A percentile compares a stretch with the other conserved stretches of the same genome.
These are phyloP conservation scores for Drosophila trichaetosa DNA, from an alignment of 2,888 invertebrate genomes.

Conservation along the genomic window DNA sequence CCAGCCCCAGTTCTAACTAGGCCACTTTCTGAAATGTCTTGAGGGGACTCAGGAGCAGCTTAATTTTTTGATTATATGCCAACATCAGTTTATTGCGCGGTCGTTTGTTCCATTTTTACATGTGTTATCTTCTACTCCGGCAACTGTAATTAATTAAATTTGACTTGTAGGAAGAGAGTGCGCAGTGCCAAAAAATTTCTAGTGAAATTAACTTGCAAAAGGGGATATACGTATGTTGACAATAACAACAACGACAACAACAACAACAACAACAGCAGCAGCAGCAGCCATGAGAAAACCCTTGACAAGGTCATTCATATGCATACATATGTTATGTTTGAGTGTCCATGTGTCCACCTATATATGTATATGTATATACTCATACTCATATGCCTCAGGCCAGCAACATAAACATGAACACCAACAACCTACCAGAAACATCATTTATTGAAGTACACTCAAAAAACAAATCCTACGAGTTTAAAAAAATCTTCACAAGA, in stretches of 20 bases:
- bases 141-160: slow-evolving; percentile 75
- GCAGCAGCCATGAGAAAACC: slow-evolving; percentile 31
- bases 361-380: background rate
- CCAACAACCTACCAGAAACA: slow-evolving; percentile 1
- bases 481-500: background rate
- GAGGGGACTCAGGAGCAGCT: background rate
- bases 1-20: background rate
- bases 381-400: background rate
- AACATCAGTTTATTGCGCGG: slow-evolving; percentile 67
- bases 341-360: slow-evolving; percentile 10
- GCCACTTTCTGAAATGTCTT: background rate
- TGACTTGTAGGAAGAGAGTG: slow-evolving; percentile 43
- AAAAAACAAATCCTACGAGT: background rate
- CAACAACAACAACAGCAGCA: slow-evolving; percentile 26
- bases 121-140: slow-evolving; percentile 62
- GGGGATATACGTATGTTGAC: slow-evolving; percentile 30
- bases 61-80: slow-evolving; percentile 62
- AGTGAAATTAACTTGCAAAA: slow-evolving; percentile 51
- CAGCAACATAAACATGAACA: slow-evolving; percentile 3
- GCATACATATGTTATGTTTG: slow-evolving; percentile 10
- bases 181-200: slow-evolving; percentile 34
- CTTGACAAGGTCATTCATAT: slow-evolving; percentile 46
- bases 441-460: background rate
- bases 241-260: slow-evolving; percentile 21
- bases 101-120: slow-evolving; percentile 28